phyloP scores from a whole-genome alignment of 2,113 vertebrate genomes.

The Macaca mulatta region DNA sequence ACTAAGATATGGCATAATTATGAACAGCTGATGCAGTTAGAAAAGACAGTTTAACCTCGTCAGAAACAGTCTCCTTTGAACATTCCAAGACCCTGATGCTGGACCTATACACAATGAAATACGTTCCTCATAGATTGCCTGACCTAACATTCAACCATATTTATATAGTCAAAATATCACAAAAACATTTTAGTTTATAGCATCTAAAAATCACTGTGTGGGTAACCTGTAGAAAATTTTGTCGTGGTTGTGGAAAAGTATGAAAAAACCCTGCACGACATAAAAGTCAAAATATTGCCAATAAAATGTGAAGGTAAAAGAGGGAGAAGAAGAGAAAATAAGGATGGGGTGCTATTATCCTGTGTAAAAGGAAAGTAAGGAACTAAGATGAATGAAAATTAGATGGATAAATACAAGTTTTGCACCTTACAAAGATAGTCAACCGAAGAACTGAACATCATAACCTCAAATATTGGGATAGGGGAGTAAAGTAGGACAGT shows the following conservation, averaged over 20 bases:
- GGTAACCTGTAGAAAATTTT: neutral
- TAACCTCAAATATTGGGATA: neutral
- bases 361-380: neutral
- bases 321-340: neutral
- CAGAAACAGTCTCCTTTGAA: neutral
- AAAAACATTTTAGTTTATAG: neutral
- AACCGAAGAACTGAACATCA: neutral
- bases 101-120: neutral
- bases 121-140: neutral
- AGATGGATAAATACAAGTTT: neutral
- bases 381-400: neutral
- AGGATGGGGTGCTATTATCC: neutral
- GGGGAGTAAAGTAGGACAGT: neutral
- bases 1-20: neutral
- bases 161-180: neutral
- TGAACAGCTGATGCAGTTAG: neutral
- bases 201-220: neutral
- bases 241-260: neutral
- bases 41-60: neutral
- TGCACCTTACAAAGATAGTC: neutral
- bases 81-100: neutral
- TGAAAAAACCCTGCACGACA: neutral
- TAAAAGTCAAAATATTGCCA: neutral
- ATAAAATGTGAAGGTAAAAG: neutral
- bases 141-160: neutral